phyloP scores from a whole-genome alignment of 2,888 invertebrate species.

The Troglohyphantes excavatus region DNA sequence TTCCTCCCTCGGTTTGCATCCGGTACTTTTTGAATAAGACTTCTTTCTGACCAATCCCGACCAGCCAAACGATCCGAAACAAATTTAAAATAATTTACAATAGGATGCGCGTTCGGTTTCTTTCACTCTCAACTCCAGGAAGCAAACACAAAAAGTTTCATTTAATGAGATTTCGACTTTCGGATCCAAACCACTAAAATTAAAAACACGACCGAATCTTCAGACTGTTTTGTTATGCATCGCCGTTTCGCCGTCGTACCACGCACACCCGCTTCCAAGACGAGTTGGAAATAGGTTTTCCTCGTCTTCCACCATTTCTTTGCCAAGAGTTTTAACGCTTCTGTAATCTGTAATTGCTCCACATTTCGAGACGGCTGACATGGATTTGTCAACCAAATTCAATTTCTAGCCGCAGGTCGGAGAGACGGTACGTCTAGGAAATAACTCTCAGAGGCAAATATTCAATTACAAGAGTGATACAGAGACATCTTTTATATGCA shows the following conservation, averaged over 20 bases:
- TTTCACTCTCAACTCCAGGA: no score
- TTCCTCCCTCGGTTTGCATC: no score
- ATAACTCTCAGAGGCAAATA: not conserved
- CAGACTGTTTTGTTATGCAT: slow-evolving; percentile 4
- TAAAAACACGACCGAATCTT: not conserved
- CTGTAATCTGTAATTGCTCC: slow-evolving; percentile 20
- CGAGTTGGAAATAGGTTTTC: not conserved
- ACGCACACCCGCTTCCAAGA: not conserved
- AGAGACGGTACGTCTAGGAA: slow-evolving; percentile 15
- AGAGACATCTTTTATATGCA: not conserved
- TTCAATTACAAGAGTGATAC: not conserved
- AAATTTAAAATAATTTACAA: no score
- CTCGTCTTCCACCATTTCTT: slow-evolving; percentile 3
- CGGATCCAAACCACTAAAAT: no score
- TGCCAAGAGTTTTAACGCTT: slow-evolving; percentile 9
- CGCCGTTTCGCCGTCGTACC: not conserved
- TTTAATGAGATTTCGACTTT: no score
- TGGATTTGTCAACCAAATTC: not conserved
- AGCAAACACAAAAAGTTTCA: no score
- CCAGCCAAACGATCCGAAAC: no score
- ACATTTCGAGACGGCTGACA: not conserved
- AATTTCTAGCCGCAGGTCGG: not conserved
- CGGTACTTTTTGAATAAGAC: no score
- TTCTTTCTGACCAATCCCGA: no score
- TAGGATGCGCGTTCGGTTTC: no score